phyloP scores from a whole-genome alignment of 2,113 vertebrate species.

The Nesoenas mayeri region DNA sequence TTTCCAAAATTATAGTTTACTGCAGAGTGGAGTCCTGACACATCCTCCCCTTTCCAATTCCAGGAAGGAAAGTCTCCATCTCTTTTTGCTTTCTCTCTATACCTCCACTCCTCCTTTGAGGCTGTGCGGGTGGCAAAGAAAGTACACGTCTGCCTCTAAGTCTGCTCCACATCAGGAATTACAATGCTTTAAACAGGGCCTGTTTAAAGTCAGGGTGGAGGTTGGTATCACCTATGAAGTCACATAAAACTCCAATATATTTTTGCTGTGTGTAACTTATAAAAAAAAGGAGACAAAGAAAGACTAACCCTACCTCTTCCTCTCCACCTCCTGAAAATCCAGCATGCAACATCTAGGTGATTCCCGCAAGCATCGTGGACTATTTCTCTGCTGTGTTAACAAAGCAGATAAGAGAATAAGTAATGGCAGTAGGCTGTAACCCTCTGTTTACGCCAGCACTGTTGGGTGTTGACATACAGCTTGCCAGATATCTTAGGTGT shows the following conservation, averaged over 20 bases:
- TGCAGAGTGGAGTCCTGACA: not conserved
- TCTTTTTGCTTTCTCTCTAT: not conserved
- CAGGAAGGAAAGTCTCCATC: not conserved
- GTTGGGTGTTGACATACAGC: not conserved
- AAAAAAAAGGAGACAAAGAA: not conserved
- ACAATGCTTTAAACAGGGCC: not conserved
- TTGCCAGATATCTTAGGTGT: not conserved
- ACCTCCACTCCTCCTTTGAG: not conserved
- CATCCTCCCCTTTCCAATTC: not conserved
- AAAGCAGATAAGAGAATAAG: not conserved
- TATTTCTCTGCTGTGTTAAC: not conserved
- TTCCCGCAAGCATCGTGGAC: not conserved
- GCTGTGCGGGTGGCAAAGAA: not conserved
- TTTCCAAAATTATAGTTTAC: not conserved
- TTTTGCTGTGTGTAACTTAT: not conserved
- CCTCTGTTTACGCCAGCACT: not conserved
- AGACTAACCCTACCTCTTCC: not conserved
- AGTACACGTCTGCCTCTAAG: not conserved
- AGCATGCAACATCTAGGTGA: not conserved
- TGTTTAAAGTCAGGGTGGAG: not conserved
- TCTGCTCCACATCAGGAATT: not conserved
- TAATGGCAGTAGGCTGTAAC: not conserved
- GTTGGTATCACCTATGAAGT: not conserved
- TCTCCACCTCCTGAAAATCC: not conserved
- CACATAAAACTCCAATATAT: accelerated